Conservation (phyloP, 30 jellyfish, hydroid and myxozoan species). For the Mastigias papua region DNA sequence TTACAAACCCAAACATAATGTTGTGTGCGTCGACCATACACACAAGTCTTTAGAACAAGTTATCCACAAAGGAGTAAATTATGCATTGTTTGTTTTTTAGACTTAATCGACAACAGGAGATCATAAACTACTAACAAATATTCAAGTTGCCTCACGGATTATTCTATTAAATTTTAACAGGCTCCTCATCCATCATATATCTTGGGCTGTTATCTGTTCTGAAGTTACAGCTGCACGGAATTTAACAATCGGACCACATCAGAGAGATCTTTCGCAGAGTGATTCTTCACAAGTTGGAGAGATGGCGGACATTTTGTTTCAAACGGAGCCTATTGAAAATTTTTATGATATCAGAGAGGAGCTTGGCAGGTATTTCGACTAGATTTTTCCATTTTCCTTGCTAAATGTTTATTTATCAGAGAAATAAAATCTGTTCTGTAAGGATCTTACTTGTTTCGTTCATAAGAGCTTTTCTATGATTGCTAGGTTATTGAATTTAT, state of each 20-base stretch:
- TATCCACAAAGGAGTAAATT: neutral
- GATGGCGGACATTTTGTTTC: conserved; percentile 48
- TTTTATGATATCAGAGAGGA: conserved; percentile 76
- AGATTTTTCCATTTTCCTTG: neutral
- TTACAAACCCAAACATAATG: neutral
- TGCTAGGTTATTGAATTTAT: too few species aligned
- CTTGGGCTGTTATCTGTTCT: neutral
- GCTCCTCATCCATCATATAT: neutral
- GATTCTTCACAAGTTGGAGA: neutral
- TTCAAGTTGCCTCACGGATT: neutral
- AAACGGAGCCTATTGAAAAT: conserved; percentile 72
- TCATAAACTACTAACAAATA: too few species aligned
- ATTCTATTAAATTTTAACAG: conserved; percentile 5
- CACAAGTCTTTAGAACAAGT: neutral
- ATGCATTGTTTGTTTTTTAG: neutral
- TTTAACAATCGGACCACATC: neutral
- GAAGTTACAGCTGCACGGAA: conserved; percentile 12
- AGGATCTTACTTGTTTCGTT: too few species aligned
- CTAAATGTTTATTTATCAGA: too few species aligned
- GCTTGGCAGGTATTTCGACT: conserved; percentile 82
- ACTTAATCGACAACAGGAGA: neutral
- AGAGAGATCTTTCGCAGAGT: neutral
- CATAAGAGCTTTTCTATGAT: too few species aligned
- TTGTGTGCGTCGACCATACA: too few species aligned
- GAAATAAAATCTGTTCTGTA: too few species aligned